Base-by-base conservation (phyloP, 1,140 invertebrate genomes). In the Euura lappo region DNA sequence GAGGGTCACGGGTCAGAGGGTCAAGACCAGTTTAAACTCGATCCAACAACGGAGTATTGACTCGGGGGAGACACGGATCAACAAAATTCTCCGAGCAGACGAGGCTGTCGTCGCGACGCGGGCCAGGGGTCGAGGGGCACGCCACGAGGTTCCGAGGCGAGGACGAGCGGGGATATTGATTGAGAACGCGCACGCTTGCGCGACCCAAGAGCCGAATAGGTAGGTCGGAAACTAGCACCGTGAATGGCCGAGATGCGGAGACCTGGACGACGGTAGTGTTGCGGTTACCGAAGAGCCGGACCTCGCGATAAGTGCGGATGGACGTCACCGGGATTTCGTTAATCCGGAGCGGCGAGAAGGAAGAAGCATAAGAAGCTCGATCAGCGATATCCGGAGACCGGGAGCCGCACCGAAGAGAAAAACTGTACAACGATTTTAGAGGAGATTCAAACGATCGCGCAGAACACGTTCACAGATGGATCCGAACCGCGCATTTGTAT, bases 361-460 rank as follows among this genome's bases (percentile, higher is more conserved):
- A 28, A 28, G 28, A 28, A 28, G 28, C 28, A 28, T 28, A 28
- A 28, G 1, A 28, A 28, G 28, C 28, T 28, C 28, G 28, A 1
- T 28, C 8, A 60, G 10, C 51, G 51, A 60, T 60, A 8, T n/a
- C 13, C 10, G 51, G 13, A 3, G 28, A 28, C 28, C 4, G 51
- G 51, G 10, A 11, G 28, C 28, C 28, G 28, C 51, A 11, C 51
- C 51, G 51, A 60, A 60, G 51, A 60, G 51, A 28, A 28, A 28
- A 28, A 28, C 28, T 28, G 28, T 28, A 28, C 8, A 60, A 6
- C 51, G 51, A 60, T 60, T 60, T 60, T 60, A 60, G 51, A 60
- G 51, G 51, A 60, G 51, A 60, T 60, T 60, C 51, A 60, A 60
- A 60, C 51, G 51, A 60, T 60, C 51, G 51, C 51, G 51, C 51